Evolutionary conservation across 2,113 vertebrate species (phyloP).

Genomic region (Poicephalus gulielmi): DNA sequence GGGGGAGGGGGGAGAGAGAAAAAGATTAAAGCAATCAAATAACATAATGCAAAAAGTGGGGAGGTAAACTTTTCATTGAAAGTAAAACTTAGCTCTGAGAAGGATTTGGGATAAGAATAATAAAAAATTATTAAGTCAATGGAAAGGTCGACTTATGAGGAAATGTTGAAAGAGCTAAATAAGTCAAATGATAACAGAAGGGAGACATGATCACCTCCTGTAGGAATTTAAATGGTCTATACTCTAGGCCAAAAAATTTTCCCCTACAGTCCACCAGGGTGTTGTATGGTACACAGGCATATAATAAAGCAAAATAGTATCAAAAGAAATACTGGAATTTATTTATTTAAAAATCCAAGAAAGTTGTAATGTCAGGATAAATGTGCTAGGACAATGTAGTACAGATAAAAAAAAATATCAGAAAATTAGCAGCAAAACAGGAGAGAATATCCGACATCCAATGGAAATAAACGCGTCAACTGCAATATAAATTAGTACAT

Average conservation of each 20-base stretch:
- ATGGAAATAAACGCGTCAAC: conserved; percentile 34
- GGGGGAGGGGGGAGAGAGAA: fast-evolving
- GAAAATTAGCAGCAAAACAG: not conserved
- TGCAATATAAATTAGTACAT: not conserved
- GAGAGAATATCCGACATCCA: not conserved
- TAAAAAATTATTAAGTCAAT: not conserved
- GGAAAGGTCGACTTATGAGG: not conserved
- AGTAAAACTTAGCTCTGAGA: not conserved
- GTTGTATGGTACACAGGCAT: not conserved
- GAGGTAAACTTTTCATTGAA: not conserved
- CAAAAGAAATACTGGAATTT: not conserved
- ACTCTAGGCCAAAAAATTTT: not conserved
- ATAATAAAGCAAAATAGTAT: not conserved
- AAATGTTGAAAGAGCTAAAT: not conserved
- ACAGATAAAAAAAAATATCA: not conserved
- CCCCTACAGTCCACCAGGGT: not conserved
- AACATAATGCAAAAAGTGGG: not conserved
- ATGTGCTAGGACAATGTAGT: not conserved
- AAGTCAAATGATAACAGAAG: not conserved
- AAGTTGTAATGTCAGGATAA: not conserved
- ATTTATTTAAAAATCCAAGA: not conserved
- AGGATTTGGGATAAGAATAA: not conserved
- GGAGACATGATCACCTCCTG: fast-evolving
- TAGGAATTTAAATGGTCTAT: not conserved
- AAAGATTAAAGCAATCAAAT: not conserved